Evolutionary conservation across 2,113 vertebrate species (phyloP).

Genomic region (Gobio gobio): DNA sequence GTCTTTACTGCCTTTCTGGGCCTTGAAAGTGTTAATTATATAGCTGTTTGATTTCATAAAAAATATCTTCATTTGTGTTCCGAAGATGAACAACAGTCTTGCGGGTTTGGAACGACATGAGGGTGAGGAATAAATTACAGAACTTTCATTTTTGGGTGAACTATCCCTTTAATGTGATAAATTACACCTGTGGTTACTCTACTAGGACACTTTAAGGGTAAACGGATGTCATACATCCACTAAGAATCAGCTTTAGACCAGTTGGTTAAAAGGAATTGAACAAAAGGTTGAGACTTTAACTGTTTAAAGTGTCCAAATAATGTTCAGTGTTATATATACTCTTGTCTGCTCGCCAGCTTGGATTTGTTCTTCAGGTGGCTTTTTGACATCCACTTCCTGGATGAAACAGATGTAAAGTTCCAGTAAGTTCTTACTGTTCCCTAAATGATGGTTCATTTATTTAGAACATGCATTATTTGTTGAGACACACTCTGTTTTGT

Average conservation of each 20-base stretch:
- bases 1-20: no score
- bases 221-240: background rate
- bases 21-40: no score
- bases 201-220: background rate
- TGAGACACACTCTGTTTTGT: background rate
- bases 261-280: background rate
- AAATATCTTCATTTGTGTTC: no score
- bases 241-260: background rate
- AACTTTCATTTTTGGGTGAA: no score
- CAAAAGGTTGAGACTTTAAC: background rate
- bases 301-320: background rate
- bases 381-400: slow-evolving; percentile 89
- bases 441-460: background rate
- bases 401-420: slow-evolving; percentile 87
- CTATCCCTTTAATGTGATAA: background rate
- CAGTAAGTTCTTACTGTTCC: slow-evolving; percentile 82
- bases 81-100: no score
- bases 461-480: background rate
- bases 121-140: no score
- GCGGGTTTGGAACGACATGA: no score
- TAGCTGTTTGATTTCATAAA: no score
- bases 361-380: slow-evolving; percentile 95
- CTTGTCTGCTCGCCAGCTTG: slow-evolving; percentile 74
- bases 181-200: background rate
- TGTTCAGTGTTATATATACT: background rate